These are phyloP conservation scores for Parapsyche elsis DNA, from an alignment of 1,140 invertebrate species.

Conservation along the genomic window DNA sequence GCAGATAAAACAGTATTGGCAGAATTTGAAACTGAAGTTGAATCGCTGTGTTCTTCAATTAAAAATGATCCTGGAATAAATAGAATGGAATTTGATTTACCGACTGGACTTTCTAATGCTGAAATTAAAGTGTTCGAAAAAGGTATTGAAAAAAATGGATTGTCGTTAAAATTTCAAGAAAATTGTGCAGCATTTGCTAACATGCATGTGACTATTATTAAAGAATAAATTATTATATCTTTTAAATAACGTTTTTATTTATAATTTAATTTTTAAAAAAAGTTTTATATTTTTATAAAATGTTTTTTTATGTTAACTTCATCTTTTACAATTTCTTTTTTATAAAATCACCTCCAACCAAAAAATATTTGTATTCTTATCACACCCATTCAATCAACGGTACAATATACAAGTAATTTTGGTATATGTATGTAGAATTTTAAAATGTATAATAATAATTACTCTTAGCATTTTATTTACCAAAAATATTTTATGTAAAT, in stretches of 20 bases:
- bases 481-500: no score
- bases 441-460: no score
- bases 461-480: no score
- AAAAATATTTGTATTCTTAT: no score
- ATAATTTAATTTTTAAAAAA: background rate
- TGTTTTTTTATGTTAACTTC: background rate
- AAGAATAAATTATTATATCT: background rate
- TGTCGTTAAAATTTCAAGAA: conserved; percentile 1
- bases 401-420: no score
- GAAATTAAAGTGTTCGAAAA: conserved; percentile 5
- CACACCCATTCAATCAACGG: no score
- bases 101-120: background rate
- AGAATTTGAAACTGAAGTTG: background rate
- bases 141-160: background rate
- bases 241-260: background rate
- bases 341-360: no score
- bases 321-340: no score
- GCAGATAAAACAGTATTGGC: background rate
- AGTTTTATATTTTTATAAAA: background rate
- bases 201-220: background rate
- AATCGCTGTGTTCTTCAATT: background rate
- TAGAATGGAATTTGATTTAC: background rate
- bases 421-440: no score
- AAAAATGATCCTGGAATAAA: background rate
- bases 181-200: background rate